phyloP scores from a whole-genome alignment of 2,888 invertebrate species.

The Drosophila kokeensis region DNA sequence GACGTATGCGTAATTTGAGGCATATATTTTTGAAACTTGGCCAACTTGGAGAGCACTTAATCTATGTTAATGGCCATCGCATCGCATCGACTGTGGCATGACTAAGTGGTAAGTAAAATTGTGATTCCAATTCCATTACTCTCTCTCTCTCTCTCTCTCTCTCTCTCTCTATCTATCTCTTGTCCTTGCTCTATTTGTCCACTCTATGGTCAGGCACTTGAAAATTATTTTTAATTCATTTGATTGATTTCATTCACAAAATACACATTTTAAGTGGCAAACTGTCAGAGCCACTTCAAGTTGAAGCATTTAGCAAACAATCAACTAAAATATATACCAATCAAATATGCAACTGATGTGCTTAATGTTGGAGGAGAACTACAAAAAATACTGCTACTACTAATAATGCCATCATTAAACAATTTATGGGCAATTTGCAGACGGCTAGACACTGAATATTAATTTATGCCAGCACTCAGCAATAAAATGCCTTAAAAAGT shows the following conservation, averaged over 20 bases:
- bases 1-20: constrained; percentile 50
- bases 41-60: constrained; percentile 15
- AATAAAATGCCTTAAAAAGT: constrained; percentile 24
- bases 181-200: constrained; percentile 8
- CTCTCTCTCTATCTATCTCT: too few relatives aligned
- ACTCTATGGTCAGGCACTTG: constrained; percentile 35
- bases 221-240: constrained; percentile 22
- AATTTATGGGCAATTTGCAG: constrained; percentile 55
- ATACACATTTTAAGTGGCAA: background rate
- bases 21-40: constrained; percentile 15
- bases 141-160: too few relatives aligned
- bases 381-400: background rate
- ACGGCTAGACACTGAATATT: constrained; percentile 61
- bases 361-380: background rate
- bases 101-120: background rate
- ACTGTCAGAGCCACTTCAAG: constrained; percentile 7
- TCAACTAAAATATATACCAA: background rate
- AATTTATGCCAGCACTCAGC: constrained; percentile 51
- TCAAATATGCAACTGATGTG: background rate
- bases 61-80: constrained; percentile 19
- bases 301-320: background rate
- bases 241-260: constrained; percentile 27
- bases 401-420: constrained; percentile 11
- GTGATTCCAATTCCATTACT: too few relatives aligned
- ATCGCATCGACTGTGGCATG: background rate